phyloP scores from a whole-genome alignment of 2,113 vertebrate species.

The Thomomys bottae region DNA sequence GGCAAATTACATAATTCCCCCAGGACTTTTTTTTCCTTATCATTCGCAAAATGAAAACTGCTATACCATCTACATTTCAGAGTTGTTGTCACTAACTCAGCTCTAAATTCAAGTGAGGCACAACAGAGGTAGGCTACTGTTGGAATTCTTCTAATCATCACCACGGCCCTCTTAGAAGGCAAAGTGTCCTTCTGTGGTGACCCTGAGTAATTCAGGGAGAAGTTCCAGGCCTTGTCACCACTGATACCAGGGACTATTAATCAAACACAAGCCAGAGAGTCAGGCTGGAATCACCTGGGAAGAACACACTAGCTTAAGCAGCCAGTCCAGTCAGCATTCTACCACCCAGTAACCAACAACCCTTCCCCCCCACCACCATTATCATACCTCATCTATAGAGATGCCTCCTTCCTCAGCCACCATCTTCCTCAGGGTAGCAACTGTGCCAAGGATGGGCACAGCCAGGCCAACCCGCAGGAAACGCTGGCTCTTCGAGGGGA shows the following conservation, averaged over 20 bases:
- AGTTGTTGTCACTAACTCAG: background rate
- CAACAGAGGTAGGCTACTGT: background rate
- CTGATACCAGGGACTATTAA: background rate
- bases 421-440: slow-evolving; percentile 91
- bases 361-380: background rate
- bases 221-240: background rate
- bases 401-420: slow-evolving; percentile 91
- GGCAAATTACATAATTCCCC: background rate
- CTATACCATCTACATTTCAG: background rate
- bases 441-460: slow-evolving; percentile 90
- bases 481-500: slow-evolving; percentile 88
- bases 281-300: background rate
- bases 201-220: background rate
- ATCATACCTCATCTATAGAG: slow-evolving; percentile 89
- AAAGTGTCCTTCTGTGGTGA: background rate
- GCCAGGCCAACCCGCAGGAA: slow-evolving; percentile 94
- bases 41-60: background rate
- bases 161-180: background rate
- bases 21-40: background rate
- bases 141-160: background rate
- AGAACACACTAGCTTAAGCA: slow-evolving; percentile 3
- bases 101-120: background rate
- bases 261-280: slow-evolving; percentile 43
- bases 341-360: background rate
- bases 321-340: background rate